Evolutionary conservation across 2,888 invertebrate genomes (phyloP).

Genomic region (Scaptodrosophila latifasciaeformis): DNA sequence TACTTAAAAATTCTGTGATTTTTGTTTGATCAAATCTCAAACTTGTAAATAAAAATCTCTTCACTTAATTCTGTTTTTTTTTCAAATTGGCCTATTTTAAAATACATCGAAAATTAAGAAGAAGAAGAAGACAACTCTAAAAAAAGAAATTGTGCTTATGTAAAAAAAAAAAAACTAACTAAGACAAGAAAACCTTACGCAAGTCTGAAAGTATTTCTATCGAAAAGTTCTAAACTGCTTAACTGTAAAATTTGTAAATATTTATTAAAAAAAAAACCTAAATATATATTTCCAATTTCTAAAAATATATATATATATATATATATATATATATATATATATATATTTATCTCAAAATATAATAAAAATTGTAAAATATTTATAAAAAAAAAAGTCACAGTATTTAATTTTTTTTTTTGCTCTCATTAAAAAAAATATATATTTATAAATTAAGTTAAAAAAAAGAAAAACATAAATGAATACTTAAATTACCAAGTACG

Average conservation of each 20-base stretch:
- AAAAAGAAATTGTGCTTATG: neutral
- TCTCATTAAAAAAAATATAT: constrained; percentile 4
- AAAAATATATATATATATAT: constrained; percentile 4
- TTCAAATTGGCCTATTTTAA: too few species aligned
- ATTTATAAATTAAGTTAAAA: constrained; percentile 13
- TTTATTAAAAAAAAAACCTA: constrained; percentile 11
- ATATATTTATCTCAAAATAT: constrained; percentile 13
- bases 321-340: constrained; percentile 4
- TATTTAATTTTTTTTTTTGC: neutral
- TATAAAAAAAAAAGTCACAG: too few species aligned
- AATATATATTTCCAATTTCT: neutral
- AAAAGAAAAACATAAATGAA: constrained; percentile 28
- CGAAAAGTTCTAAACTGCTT: constrained; percentile 59
- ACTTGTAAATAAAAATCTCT: too few species aligned
- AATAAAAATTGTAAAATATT: constrained; percentile 6
- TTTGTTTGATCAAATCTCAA: too few species aligned
- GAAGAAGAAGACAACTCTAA: too few species aligned
- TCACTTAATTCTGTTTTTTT: constrained; percentile 17
- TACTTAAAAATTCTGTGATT: too few species aligned
- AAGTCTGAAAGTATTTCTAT: constrained; percentile 63
- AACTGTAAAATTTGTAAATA: constrained; percentile 52
- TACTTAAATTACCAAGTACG: constrained; percentile 43
- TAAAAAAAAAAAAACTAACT: constrained; percentile 4
- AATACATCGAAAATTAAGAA: too few species aligned
- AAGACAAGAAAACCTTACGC: constrained; percentile 36